Conservation (phyloP, 2,797 vertebrate genomes). For the Argya squamiceps region DNA sequence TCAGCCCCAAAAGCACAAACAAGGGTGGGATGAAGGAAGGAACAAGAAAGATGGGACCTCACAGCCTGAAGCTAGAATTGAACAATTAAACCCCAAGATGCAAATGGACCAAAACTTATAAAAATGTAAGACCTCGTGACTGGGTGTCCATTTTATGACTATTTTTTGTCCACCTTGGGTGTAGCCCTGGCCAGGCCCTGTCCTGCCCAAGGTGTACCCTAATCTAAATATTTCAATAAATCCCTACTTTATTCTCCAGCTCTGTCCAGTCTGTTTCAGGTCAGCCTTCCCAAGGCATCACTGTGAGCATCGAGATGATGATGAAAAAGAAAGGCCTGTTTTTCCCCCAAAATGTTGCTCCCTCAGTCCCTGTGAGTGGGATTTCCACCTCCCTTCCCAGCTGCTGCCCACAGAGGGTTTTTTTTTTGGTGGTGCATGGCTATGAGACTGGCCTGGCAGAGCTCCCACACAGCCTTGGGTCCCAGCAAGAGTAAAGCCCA, state of each 20-base stretch:
- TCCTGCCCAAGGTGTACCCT: background rate
- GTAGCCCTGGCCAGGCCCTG: background rate
- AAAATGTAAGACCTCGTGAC: background rate
- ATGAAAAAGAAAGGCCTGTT: background rate
- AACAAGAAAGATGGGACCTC: background rate
- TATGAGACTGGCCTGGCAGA: background rate
- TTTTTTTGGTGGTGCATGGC: background rate
- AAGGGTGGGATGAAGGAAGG: background rate
- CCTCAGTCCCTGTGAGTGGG: background rate
- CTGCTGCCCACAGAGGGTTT: fast-evolving
- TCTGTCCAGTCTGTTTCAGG: background rate
- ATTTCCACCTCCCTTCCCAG: background rate
- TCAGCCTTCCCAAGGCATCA: background rate
- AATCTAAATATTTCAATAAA: background rate
- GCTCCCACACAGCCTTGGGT: background rate
- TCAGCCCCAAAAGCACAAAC: background rate
- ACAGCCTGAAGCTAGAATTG: background rate
- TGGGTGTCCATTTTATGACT: fast-evolving
- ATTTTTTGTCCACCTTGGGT: background rate
- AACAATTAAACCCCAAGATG: background rate
- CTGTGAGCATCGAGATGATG: background rate
- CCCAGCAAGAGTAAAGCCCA: background rate
- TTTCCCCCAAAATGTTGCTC: background rate
- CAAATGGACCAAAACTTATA: background rate
- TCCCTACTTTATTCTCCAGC: background rate